Base-by-base conservation (phyloP, 2,797 vertebrate species). In the Melopsittacus undulatus region DNA sequence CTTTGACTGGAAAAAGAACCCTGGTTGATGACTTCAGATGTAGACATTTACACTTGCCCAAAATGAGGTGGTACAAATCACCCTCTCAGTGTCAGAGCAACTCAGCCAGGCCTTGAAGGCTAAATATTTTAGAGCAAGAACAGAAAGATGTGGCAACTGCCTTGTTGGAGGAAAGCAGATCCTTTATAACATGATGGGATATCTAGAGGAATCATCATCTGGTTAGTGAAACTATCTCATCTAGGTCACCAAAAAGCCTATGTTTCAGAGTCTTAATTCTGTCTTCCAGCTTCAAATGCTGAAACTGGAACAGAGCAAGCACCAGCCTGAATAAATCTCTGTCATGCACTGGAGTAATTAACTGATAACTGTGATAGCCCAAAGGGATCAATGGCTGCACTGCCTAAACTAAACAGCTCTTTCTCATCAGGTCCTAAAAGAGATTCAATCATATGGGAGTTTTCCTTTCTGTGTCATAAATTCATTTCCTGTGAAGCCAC, bases 281-380 rank as follows among this genome's bases (percentile, higher is more conserved):
- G 19, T 45, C 68, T 87, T 46, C 5, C 15, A 72, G 36, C 29
- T 85, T 75, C 82, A 83, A 52, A 87, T 72, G 43, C 24, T 85
- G 82, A 85, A 87, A 83, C 12, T 77, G 62, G 42, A 87, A 75
- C 22, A 83, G 51, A 85, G 32, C 13, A 49, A 69, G 79, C 89
- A 74, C 45, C 32, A 89, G 27, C 7, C 43, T 43, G 24, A 83
- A 72, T 26, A 77, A 54, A 83, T 45, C 48, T 87, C 59, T 30
- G 54, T 42, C 8, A 1, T 38, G 27, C 27, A 26, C 0, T 45
- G 20, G 29, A 18, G 32, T 57, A 79, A 91, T 40, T 48, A 87
- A 81, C n/a, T 48, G 51, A 10, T 67, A 89, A 52, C 66, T 49
- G 7, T 5, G 24, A 64, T 6, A 88, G 24, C 40, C 49, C 52